These are phyloP conservation scores for Rhabdornis inornatus DNA, from an alignment of 2,113 vertebrate species.

Conservation along the genomic window DNA sequence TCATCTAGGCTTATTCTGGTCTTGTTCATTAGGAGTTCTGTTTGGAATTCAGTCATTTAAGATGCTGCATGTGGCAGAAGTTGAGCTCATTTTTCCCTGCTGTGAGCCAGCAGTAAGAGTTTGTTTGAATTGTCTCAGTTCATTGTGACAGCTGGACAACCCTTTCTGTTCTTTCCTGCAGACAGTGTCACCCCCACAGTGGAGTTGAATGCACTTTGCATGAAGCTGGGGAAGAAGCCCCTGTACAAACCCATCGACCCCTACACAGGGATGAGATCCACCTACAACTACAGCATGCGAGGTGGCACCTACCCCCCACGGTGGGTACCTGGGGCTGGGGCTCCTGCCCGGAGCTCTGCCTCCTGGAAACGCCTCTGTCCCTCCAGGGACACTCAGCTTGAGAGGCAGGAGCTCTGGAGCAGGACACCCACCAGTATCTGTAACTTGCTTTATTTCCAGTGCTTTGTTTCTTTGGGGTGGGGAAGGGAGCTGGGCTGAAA, in stretches of 20 bases:
- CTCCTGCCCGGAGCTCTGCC: no score
- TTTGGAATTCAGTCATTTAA: background rate
- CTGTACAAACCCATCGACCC: slow-evolving; percentile 94
- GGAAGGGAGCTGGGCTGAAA: background rate
- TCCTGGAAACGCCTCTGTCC: background rate
- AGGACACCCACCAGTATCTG: background rate
- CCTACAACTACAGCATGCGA: slow-evolving; percentile 90
- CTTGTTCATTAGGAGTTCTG: background rate
- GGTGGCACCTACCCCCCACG: slow-evolving; percentile 88
- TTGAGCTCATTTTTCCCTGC: background rate
- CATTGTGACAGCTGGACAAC: background rate
- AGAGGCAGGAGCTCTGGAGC: background rate
- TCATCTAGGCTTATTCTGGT: background rate
- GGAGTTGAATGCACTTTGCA: slow-evolving; percentile 93
- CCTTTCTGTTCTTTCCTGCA: slow-evolving; percentile 62
- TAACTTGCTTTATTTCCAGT: background rate
- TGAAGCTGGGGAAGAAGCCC: slow-evolving; percentile 96
- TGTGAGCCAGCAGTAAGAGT: background rate
- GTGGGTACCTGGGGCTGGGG: slow-evolving; percentile 61
- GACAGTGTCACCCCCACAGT: slow-evolving; percentile 92
- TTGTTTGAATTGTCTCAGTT: background rate
- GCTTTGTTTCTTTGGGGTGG: background rate
- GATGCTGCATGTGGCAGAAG: background rate
- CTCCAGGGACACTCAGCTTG: background rate
- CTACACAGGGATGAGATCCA: slow-evolving; percentile 91